Conservation (phyloP, 1,140 invertebrate genomes). For the Bombus superbus region DNA sequence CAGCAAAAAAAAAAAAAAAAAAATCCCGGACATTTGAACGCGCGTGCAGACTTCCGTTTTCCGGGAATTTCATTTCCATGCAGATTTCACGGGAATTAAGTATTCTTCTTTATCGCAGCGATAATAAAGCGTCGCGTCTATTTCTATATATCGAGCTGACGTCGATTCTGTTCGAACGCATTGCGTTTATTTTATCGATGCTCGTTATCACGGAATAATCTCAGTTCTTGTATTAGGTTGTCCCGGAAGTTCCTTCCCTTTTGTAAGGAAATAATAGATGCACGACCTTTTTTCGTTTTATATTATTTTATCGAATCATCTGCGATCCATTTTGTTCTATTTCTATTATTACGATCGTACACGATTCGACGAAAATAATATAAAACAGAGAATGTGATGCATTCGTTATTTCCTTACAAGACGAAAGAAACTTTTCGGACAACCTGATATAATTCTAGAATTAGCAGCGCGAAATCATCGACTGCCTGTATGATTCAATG, state of each 20-base stretch:
- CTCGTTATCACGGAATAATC: not conserved
- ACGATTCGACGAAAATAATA: too few species aligned
- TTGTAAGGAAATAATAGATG: too few species aligned
- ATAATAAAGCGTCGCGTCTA: not conserved
- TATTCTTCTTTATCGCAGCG: not conserved
- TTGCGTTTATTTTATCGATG: not conserved
- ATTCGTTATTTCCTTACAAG: too few species aligned
- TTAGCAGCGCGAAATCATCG: not conserved
- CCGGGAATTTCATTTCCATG: conserved; percentile 47
- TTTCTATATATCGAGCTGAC: too few species aligned
- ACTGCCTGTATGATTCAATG: not conserved
- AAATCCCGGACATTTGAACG: conserved; percentile 2
- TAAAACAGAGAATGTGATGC: too few species aligned
- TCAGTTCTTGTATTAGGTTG: too few species aligned
- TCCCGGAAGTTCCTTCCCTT: not conserved
- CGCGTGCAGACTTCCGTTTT: conserved; percentile 18
- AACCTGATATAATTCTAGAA: not conserved
- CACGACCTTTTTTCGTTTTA: too few species aligned
- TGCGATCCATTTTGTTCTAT: too few species aligned
- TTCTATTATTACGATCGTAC: too few species aligned
- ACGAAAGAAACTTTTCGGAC: too few species aligned
- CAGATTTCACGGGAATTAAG: conserved; percentile 36
- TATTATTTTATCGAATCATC: too few species aligned
- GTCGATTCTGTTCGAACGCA: not conserved
- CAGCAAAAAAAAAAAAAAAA: too few species aligned